Evolutionary conservation across 2,888 invertebrate species (phyloP).

Genomic region (Tholera decimalis): DNA sequence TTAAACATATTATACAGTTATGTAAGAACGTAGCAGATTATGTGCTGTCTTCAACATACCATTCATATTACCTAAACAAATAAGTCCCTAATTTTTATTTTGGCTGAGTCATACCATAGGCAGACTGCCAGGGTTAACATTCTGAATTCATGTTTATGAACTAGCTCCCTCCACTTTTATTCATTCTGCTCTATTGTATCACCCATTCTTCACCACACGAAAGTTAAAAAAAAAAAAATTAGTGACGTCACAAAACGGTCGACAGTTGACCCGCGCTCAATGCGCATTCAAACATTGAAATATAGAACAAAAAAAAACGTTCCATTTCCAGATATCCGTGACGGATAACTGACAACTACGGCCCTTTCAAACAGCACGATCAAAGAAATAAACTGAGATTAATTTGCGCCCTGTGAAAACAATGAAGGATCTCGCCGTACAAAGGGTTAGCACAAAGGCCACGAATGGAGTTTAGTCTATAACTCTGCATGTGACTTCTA

Average conservation of each 20-base stretch:
- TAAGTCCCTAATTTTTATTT: too few species aligned
- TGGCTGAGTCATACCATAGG: not conserved
- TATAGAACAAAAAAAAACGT: conserved; percentile 68
- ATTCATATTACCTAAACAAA: too few species aligned
- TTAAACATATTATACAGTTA: too few species aligned
- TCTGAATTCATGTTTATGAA: conserved; percentile 3
- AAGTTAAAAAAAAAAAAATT: conserved; percentile 31
- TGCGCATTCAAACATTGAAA: conserved; percentile 63
- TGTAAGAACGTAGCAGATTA: too few species aligned
- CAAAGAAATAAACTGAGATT: conserved; percentile 90
- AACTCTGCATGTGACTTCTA: conserved; percentile 90
- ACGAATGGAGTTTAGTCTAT: conserved; percentile 83
- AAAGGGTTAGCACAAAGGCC: conserved; percentile 85
- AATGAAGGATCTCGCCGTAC: conserved; percentile 79
- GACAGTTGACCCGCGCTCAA: conserved; percentile 64
- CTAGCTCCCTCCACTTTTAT: not conserved
- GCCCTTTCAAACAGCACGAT: conserved; percentile 84
- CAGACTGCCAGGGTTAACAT: not conserved
- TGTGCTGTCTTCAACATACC: too few species aligned
- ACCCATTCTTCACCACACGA: conserved; percentile 6
- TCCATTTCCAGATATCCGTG: conserved; percentile 85
- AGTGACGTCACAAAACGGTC: conserved; percentile 44
- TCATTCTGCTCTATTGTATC: conserved; percentile 8
- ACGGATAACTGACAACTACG: conserved; percentile 77
- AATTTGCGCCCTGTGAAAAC: conserved; percentile 87